Percentiles rank a stretch among this genome's conserved stretches.
Conservation (phyloP, 2,888 invertebrate genomes). For the Chloroclystis v-ata region DNA sequence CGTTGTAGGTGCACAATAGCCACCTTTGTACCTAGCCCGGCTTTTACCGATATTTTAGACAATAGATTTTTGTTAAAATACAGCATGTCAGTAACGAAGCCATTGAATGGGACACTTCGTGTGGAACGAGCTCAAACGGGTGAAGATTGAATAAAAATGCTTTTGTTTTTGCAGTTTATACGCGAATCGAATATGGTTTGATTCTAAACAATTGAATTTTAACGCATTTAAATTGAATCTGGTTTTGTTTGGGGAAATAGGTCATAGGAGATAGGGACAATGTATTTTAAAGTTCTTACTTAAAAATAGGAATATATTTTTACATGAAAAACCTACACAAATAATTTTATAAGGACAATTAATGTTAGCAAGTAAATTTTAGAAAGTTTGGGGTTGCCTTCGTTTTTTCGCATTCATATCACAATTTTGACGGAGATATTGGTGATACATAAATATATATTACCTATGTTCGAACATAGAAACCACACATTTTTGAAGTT, state of each 20-base stretch:
- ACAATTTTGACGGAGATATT: too few species aligned
- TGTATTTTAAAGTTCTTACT: too few species aligned
- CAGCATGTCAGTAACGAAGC: slow-evolving; percentile 21
- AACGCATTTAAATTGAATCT: not conserved
- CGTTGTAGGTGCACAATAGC: slow-evolving; percentile 45
- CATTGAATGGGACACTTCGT: slow-evolving; percentile 23
- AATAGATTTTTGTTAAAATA: slow-evolving; percentile 23
- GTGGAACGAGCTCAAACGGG: slow-evolving; percentile 27
- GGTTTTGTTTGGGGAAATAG: not conserved
- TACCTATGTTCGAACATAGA: too few species aligned
- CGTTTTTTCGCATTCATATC: too few species aligned
- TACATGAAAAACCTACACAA: too few species aligned
- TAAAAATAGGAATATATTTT: too few species aligned
- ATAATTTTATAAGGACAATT: too few species aligned
- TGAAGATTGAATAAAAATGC: slow-evolving; percentile 20
- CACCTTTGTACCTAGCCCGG: slow-evolving; percentile 34
- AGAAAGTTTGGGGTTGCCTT: too few species aligned
- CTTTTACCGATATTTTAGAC: slow-evolving; percentile 31
- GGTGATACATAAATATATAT: too few species aligned
- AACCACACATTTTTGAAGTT: too few species aligned
- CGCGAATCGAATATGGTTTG: slow-evolving; percentile 9
- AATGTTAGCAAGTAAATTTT: too few species aligned
- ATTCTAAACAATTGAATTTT: not conserved
- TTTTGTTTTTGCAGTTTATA: slow-evolving; percentile 13
- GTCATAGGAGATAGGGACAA: too few species aligned